Evolutionary conservation across 2,113 vertebrate species (phyloP), one percentile per base, ranked within the genome.

Genomic region (Amia ocellicauda): DNA sequence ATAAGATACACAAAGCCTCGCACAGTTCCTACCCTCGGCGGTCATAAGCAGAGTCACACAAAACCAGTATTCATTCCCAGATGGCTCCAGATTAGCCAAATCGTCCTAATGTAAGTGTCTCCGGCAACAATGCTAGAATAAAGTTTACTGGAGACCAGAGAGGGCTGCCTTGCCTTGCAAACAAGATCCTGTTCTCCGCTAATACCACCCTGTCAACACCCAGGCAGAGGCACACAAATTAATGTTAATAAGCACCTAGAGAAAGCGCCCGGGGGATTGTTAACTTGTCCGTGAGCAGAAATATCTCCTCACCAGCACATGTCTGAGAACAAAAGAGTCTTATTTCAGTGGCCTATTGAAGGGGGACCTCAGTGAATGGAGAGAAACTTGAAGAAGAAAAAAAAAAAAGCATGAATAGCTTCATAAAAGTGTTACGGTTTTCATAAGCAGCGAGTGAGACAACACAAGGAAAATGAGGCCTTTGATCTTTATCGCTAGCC

Each of bases 221-320:
- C 13, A 47, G n/a, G 11, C 10, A 47, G n/a, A 47, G 45, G n/a
- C 45, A 47, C 45, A 19, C n/a, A 47, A 16, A 47, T 47, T 47
- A 47, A 47, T 47, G 45, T 47, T n/a, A 47, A 47, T 47, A 47
- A 47, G 45, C 14, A 47, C 45, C 45, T 47, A 47, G 45, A 19
- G 45, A 47, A 47, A 47, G n/a, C 45, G n/a, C 45, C 45, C 3
- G 7, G 14, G 45, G 45, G 45, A n/a, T 47, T 19, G 13, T 16
- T 19, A 47, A 47, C 45, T 17, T 47, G 45, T 47, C 14, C 14
- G 45, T 47, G n/a, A 47, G 45, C 4, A 47, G 45, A 47, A 47
- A 17, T 16, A 17, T 47, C 45, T 47, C 45, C n/a, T 47, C 45
- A 47, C 13, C n/a, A 16, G n/a, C 45, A 47, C 45, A 16, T 47